Evolutionary conservation across 2,797 vertebrate species (phyloP).

Genomic region (Neostethus bicornis): DNA sequence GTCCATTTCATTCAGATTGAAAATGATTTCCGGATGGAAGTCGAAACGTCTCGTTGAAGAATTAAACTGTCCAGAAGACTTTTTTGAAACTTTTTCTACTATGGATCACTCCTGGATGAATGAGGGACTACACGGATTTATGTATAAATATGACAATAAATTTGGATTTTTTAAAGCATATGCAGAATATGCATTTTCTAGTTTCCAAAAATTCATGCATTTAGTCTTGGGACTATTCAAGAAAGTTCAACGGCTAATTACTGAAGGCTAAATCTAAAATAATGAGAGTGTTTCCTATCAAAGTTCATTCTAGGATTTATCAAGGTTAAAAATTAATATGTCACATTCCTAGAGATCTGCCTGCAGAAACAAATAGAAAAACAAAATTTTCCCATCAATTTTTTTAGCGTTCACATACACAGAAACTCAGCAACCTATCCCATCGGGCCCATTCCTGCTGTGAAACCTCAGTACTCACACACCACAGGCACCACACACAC

Average conservation of each 20-base stretch:
- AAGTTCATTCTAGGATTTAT: constrained; percentile 23
- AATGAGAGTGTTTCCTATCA: constrained; percentile 1
- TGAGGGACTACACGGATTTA: too few species aligned
- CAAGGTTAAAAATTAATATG: constrained; percentile 18
- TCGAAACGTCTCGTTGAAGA: too few species aligned
- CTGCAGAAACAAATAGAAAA: constrained; percentile 44
- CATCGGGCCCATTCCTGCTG: constrained; percentile 5
- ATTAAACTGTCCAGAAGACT: too few species aligned
- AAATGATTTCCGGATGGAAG: too few species aligned
- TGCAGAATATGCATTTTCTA: constrained; percentile 34
- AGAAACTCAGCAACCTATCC: constrained; percentile 27
- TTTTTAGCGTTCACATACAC: constrained; percentile 41
- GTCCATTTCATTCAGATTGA: too few species aligned
- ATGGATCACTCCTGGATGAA: too few species aligned
- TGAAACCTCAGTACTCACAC: constrained; percentile 32
- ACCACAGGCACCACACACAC: constrained; percentile 72
- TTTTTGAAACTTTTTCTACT: too few species aligned
- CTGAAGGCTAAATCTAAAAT: constrained; percentile 16
- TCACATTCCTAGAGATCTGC: constrained; percentile 29
- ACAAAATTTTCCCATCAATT: constrained; percentile 58
- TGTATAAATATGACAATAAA: constrained; percentile 52
- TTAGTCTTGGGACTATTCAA: constrained; percentile 21
- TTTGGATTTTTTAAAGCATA: constrained; percentile 52
- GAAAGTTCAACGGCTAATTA: constrained; percentile 9
- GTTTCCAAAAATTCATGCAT: constrained; percentile 29